Conservation (phyloP, 2,113 vertebrate genomes). For the Hippocampus comes region DNA sequence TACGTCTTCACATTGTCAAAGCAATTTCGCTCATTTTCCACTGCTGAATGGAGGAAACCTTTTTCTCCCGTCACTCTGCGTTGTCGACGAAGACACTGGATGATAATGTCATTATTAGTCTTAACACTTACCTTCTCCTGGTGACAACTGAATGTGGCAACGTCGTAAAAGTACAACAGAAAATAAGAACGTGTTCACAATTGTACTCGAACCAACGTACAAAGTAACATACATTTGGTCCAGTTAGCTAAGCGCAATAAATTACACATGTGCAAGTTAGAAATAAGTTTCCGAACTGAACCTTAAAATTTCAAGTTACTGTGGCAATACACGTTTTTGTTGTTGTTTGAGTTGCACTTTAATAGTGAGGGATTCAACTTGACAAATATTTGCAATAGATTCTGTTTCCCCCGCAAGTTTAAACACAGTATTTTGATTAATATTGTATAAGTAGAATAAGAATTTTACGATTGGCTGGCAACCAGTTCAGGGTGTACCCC, state of each 20-base stretch:
- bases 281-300: background rate
- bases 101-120: background rate
- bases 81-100: background rate
- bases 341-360: too few species aligned
- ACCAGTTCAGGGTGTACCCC: too few species aligned
- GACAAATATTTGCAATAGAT: too few species aligned
- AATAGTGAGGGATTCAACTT: too few species aligned
- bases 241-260: background rate
- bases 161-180: background rate
- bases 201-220: background rate
- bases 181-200: background rate
- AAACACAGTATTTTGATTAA: too few species aligned
- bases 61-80: background rate
- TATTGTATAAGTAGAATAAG: too few species aligned
- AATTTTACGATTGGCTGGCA: too few species aligned
- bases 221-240: background rate
- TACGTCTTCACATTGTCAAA: conserved; percentile 3
- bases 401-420: too few species aligned
- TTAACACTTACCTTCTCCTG: background rate
- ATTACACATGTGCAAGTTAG: background rate
- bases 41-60: background rate
- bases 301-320: background rate
- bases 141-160: background rate
- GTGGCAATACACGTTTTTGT: too few species aligned
- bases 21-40: background rate